Percentiles rank a stretch among this genome's conserved stretches.
phyloP scores from a whole-genome alignment of 2,113 vertebrate species.

The Turnix velox region DNA sequence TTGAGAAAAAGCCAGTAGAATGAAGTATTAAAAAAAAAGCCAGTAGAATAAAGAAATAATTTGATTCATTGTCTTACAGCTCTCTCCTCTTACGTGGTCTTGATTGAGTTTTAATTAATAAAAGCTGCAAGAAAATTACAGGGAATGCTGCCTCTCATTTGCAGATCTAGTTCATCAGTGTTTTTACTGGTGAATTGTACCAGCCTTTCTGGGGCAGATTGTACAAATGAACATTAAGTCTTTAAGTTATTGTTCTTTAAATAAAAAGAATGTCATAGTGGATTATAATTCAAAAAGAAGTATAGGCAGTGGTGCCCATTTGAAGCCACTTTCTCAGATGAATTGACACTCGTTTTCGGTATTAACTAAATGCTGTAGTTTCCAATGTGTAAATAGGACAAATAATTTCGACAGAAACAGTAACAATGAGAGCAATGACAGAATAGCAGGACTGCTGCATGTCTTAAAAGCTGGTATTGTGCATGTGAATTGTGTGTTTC shows the following conservation, averaged over 20 bases:
- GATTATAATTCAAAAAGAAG: background rate
- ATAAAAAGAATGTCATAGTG: background rate
- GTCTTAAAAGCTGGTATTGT: conserved; percentile 29
- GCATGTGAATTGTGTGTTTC: conserved; percentile 18
- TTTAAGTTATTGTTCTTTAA: background rate
- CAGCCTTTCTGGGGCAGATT: background rate
- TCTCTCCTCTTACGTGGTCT: background rate
- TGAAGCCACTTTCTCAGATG: background rate
- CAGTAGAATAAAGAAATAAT: background rate
- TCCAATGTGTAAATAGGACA: background rate
- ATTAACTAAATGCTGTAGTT: background rate
- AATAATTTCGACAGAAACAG: conserved; percentile 14
- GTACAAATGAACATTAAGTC: background rate
- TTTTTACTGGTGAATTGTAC: background rate
- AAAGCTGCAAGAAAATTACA: background rate
- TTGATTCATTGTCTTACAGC: background rate
- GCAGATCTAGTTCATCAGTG: background rate
- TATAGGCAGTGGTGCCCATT: background rate
- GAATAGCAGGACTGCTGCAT: background rate
- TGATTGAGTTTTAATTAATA: background rate
- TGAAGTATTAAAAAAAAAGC: no score
- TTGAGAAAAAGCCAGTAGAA: background rate
- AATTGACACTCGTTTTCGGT: conserved; percentile 21
- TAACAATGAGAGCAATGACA: background rate
- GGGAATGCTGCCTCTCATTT: background rate